Percentiles rank a stretch among this genome's conserved stretches.
Evolutionary conservation across 2,888 invertebrate species (phyloP).

Genomic region (Cephus spinipes): DNA sequence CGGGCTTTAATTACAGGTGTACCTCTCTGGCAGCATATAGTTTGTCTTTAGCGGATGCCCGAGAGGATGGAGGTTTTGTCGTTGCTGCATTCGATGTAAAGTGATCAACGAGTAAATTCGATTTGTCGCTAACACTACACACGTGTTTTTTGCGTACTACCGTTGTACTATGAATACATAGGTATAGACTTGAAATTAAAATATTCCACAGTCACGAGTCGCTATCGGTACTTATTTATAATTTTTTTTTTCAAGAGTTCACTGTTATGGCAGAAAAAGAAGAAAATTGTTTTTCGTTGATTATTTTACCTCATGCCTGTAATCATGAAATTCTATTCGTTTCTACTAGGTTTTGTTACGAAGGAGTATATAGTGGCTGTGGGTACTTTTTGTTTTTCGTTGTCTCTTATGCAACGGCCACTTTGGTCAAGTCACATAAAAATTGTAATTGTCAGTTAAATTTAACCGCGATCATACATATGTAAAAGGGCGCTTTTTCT

Average conservation of each 20-base stretch:
- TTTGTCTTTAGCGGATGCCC: neutral
- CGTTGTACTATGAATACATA: too few species aligned
- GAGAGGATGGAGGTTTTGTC: neutral
- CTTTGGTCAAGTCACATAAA: neutral
- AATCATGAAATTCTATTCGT: neutral
- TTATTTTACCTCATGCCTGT: neutral
- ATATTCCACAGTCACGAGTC: too few species aligned
- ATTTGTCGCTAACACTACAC: neutral
- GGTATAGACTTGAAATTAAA: too few species aligned
- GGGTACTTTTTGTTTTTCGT: neutral
- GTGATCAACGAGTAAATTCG: neutral
- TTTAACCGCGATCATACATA: neutral
- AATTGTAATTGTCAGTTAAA: neutral
- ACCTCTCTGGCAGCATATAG: neutral
- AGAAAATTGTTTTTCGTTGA: neutral
- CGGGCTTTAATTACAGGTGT: conserved; percentile 6
- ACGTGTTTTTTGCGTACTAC: too few species aligned
- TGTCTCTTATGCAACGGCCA: neutral
- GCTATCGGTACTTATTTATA: too few species aligned
- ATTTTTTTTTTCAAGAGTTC: neutral
- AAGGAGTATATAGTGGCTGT: neutral
- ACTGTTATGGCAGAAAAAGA: neutral
- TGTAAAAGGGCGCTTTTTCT: neutral
- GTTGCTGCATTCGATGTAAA: neutral
- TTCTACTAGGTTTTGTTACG: neutral